Base-by-base conservation (phyloP, 2,888 invertebrate genomes). In the Hyles lineata region DNA sequence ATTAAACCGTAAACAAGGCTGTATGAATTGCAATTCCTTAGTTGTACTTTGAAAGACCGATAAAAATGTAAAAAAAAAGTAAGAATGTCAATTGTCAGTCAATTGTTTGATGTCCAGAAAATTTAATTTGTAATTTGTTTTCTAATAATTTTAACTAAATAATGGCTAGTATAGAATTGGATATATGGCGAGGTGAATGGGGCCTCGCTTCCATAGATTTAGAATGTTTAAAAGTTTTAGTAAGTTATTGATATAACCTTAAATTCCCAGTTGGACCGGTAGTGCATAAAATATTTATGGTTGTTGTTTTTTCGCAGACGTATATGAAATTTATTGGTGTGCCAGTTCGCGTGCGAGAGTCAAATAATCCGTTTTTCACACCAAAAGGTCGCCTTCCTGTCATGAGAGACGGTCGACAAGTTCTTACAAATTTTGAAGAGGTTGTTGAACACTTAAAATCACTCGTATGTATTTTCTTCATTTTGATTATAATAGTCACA, bases 121-220 rank as follows among this genome's bases (percentile, higher is more conserved):
- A 67, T 74, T n/a, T 58, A 55, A 25, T 60, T 55, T 35, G 29
- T 43, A 43, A 52, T 62, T 71, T 8, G n/a, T 17, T 50, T 71
- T 32, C 2, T 59, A 67, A 32, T 71, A 59, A 19, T 52, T 61
- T 35, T n/a, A 63, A 29, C 29, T 74, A 67, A 75, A 82, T 76
- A 81, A 94, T 94, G 93, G 87, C 91, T 82, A 94, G 83, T 81
- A 94, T 94, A 88, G 94, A 96, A 88, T 90, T 98, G 79, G 96
- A 97, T 89, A 96, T 98, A 78, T 98, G 98, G 96, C 96, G 96
- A 85, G 97, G 98, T 25, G 98, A 98, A 89, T 98, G 97, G 96
- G 98, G 98, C 29, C 92, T 98, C 71, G 97, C 98, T 0, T 98
- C 98, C 0, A 95, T 98, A 74, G 98, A 98, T 95, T 95, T 97